A percentile compares a stretch with the other conserved stretches of the same genome.
Conservation (phyloP, 2,797 vertebrate species). For the Clarias pachynema region DNA sequence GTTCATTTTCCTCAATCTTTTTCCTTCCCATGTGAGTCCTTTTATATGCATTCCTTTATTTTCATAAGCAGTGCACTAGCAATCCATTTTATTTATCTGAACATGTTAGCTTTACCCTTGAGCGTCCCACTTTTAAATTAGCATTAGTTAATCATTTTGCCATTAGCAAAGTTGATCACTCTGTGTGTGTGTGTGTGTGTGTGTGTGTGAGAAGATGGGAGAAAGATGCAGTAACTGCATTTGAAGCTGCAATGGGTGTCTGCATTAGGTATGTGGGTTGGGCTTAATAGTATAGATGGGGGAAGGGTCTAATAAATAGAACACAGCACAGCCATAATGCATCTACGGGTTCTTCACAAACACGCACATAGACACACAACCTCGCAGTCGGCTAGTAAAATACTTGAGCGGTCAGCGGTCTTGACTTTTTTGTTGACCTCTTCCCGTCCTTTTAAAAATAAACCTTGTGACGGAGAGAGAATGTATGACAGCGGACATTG, state of each 20-base stretch:
- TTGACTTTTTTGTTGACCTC: conserved; percentile 39
- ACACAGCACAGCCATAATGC: conserved; percentile 10
- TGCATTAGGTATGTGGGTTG: conserved; percentile 22
- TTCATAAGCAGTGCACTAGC: background rate
- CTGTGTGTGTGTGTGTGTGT: conserved; percentile 8
- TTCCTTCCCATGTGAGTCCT: background rate
- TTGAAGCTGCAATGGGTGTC: conserved; percentile 26
- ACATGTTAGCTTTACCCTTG: conserved; percentile 56
- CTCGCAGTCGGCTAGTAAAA: background rate
- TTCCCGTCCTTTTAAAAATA: conserved; percentile 44
- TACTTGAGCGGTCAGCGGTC: conserved; percentile 6
- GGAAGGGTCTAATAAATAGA: conserved; percentile 30
- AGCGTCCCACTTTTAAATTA: conserved; percentile 66
- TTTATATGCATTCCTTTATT: conserved; percentile 20
- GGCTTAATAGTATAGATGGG: background rate
- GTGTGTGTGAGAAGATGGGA: background rate
- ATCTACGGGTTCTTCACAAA: conserved; percentile 7
- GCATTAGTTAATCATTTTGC: conserved; percentile 66
- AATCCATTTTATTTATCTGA: conserved; percentile 40
- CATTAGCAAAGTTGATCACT: conserved; percentile 64
- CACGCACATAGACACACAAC: conserved; percentile 8
- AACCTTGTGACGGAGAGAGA: conserved; percentile 24
- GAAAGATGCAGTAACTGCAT: background rate
- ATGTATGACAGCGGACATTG: conserved; percentile 29
- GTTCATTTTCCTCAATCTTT: conserved; percentile 9